Percentiles rank a stretch among this genome's conserved stretches.
Conservation (phyloP, 2,113 vertebrate species). For the Odocoileus hemionus region DNA sequence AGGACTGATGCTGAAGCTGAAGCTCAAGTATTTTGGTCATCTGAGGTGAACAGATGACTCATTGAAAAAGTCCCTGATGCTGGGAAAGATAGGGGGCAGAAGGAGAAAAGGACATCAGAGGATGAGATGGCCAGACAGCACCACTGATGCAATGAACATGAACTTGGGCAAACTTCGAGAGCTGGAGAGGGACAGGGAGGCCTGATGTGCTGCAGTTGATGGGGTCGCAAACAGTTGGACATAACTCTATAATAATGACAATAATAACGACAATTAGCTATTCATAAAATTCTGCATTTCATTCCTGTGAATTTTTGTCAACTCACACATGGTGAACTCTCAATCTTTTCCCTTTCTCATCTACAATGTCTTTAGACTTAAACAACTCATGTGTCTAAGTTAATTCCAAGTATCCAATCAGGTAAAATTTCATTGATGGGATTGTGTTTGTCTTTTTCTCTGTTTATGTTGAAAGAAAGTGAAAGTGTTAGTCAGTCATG, state of each 20-base stretch:
- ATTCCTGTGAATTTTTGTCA: constrained; percentile 53
- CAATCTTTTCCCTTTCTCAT: neutral
- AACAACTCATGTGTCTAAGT: neutral
- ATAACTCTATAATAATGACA: neutral
- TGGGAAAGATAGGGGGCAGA: neutral
- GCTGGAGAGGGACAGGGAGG: neutral
- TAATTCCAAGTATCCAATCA: neutral
- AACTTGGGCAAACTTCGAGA: neutral
- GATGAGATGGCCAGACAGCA: neutral
- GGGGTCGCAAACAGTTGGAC: neutral
- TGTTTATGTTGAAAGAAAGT: neutral
- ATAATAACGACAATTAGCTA: neutral
- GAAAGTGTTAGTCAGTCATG: neutral
- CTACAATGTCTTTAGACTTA: neutral
- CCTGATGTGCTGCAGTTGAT: neutral
- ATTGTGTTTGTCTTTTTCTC: neutral
- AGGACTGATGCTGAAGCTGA: neutral
- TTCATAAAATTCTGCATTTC: constrained; percentile 9
- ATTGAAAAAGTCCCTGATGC: neutral
- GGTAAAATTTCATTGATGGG: neutral
- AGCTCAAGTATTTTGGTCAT: neutral
- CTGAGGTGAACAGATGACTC: neutral
- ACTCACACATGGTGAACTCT: neutral
- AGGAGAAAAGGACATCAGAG: neutral
- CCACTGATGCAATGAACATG: neutral